Evolutionary conservation across 2,888 invertebrate genomes (phyloP).

Genomic region (Pediacus dermestoides): DNA sequence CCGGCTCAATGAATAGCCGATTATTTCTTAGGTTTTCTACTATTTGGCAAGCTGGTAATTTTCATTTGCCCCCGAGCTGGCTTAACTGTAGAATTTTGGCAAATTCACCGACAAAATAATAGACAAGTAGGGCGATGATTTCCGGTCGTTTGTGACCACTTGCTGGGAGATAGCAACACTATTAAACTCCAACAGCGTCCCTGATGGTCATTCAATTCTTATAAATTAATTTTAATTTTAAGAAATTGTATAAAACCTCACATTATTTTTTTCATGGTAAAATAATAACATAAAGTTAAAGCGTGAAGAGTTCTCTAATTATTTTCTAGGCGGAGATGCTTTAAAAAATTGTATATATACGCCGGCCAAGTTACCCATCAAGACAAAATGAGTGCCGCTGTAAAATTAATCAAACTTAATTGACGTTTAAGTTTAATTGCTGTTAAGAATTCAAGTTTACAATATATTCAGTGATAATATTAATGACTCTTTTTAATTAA

Average conservation of each 20-base stretch:
- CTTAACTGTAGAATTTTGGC: conserved; percentile 15
- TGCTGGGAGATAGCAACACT: not conserved
- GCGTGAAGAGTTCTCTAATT: not conserved
- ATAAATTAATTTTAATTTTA: not conserved
- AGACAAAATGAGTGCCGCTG: not conserved
- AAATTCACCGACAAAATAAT: conserved; percentile 17
- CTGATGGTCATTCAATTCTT: not conserved
- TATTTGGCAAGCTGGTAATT: conserved; percentile 25
- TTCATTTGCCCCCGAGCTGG: conserved; percentile 17
- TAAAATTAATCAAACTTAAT: conserved; percentile 1
- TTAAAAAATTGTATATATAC: too few relatives aligned
- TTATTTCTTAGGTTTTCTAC: conserved; percentile 21
- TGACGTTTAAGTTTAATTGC: not conserved
- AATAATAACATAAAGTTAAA: too few relatives aligned
- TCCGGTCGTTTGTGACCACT: conserved; percentile 15
- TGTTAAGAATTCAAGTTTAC: not conserved
- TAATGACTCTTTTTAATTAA: not conserved
- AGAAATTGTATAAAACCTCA: too few relatives aligned
- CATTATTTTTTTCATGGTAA: too few relatives aligned
- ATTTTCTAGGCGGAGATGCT: not conserved
- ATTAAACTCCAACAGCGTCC: not conserved
- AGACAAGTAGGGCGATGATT: conserved; percentile 12
- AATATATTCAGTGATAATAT: not conserved
- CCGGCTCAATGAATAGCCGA: conserved; percentile 28
- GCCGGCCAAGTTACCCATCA: too few relatives aligned